These are phyloP conservation scores for Eupeodes latifasciatus DNA, from an alignment of 2,888 invertebrate genomes.

Conservation along the genomic window DNA sequence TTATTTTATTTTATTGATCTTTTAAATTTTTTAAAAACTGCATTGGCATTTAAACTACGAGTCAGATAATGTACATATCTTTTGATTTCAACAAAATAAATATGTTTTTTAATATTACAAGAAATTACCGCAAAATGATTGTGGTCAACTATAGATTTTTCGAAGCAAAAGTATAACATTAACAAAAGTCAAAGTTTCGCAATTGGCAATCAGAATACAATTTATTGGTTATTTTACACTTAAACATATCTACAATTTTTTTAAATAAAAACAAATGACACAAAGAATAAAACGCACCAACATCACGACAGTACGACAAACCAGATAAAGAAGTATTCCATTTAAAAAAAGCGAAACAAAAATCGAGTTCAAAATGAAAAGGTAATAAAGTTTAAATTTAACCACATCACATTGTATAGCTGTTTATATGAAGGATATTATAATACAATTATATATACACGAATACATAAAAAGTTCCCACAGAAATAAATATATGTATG, in stretches of 20 bases:
- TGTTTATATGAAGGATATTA: background rate
- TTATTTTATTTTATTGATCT: too few relatives aligned
- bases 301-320: background rate
- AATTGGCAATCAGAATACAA: slow-evolving; percentile 45
- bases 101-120: background rate
- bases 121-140: slow-evolving; percentile 62
- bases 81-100: too few relatives aligned
- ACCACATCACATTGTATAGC: slow-evolving; percentile 30
- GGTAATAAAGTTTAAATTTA: slow-evolving; percentile 74
- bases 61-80: too few relatives aligned
- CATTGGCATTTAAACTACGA: too few relatives aligned
- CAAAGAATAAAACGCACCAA: slow-evolving; percentile 23
- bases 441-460: background rate
- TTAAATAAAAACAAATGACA: background rate
- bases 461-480: too few relatives aligned
- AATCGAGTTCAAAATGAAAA: slow-evolving; percentile 62
- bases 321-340: slow-evolving; percentile 27
- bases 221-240: background rate
- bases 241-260: too few relatives aligned
- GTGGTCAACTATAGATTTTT: slow-evolving; percentile 58
- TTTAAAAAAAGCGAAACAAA: slow-evolving; percentile 34
- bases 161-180: background rate
- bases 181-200: slow-evolving; percentile 38
- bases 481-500: too few relatives aligned
- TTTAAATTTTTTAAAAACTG: too few relatives aligned